Base-by-base conservation (phyloP, 2,888 invertebrate genomes). In the Chrysolina haemoptera region DNA sequence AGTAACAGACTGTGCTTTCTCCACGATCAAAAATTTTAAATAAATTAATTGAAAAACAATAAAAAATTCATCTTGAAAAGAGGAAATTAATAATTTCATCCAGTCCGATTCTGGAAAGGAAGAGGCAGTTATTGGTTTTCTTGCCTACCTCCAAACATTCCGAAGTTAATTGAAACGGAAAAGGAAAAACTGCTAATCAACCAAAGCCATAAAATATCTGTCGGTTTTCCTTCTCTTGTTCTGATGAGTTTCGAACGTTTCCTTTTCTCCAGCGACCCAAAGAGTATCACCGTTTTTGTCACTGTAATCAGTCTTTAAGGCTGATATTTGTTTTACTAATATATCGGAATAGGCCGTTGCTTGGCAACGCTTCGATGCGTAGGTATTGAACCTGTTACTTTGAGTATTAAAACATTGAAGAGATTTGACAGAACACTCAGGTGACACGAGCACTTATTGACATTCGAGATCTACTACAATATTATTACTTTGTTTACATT, bases 101-200 rank as follows among this genome's bases (percentile, higher is more conserved):
- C 20, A 53, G 20, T 53, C 27, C 59, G 59, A 27, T 27, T n/a
- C 59, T 59, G 59, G 14, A 27, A 14, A 6, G 9, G n/a, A 59
- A 14, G 10, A 14, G 9, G 11, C 35, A 14, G 6, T 59, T n/a
- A 59, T 35, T 59, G 27, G 59, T 27, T 27, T 59, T 14, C 27
- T 22, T 59, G 22, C 59, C 59, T 10, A 27, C 59, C 27, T 27
- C 11, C 22, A 59, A 27, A 59, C 59, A 59, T 59, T n/a, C 16
- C 59, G 27, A 6, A 59, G 35, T n/a, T 59, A 59, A 59, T 59
- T 59, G 59, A 27, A 59, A 59, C 59, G 35, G 59, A 59, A 59
- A 59, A 35, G 12, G 59, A 59, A 59, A 35, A 59, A 59, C 27
- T 59, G 59, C 59, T 59, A 59, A 59, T 59, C 59, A 59, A n/a